Percentiles rank a stretch among this genome's conserved stretches.
These are phyloP conservation scores for Helobdella robusta DNA, from an alignment of 2,888 invertebrate genomes.

Conservation along the genomic window DNA sequence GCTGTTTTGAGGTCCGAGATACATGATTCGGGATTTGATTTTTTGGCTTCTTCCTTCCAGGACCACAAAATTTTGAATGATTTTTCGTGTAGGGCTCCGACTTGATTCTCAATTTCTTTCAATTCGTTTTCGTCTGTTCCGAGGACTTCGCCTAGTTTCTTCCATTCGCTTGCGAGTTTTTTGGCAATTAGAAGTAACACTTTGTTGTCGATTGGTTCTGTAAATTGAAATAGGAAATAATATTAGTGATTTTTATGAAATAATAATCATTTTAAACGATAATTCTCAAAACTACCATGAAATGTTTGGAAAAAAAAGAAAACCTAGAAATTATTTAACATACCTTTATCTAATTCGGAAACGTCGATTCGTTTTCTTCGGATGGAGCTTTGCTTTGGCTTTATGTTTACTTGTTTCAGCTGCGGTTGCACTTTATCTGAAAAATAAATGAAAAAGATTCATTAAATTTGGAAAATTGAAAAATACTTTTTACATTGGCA, in stretches of 20 bases:
- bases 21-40: not conserved
- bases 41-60: constrained; percentile 25
- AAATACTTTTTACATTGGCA: too few relatives aligned
- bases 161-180: constrained; percentile 24
- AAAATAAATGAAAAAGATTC: too few relatives aligned
- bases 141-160: constrained; percentile 23
- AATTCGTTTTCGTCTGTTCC: constrained; percentile 25
- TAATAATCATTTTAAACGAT: too few relatives aligned
- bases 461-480: too few relatives aligned
- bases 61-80: constrained; percentile 31
- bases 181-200: constrained; percentile 27
- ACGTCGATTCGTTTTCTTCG: not conserved
- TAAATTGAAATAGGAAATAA: too few relatives aligned
- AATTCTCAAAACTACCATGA: too few relatives aligned
- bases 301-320: too few relatives aligned
- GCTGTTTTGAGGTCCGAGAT: constrained; percentile 9
- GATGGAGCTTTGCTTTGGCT: not conserved
- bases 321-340: too few relatives aligned
- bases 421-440: too few relatives aligned
- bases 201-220: constrained; percentile 27
- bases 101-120: constrained; percentile 28
- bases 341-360: constrained; percentile 5
- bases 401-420: too few relatives aligned
- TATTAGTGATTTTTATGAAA: too few relatives aligned
- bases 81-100: constrained; percentile 29